These are phyloP conservation scores for Ichneumoninae sp. DNA, from an alignment of 2,888 invertebrate species.

Conservation along the genomic window DNA sequence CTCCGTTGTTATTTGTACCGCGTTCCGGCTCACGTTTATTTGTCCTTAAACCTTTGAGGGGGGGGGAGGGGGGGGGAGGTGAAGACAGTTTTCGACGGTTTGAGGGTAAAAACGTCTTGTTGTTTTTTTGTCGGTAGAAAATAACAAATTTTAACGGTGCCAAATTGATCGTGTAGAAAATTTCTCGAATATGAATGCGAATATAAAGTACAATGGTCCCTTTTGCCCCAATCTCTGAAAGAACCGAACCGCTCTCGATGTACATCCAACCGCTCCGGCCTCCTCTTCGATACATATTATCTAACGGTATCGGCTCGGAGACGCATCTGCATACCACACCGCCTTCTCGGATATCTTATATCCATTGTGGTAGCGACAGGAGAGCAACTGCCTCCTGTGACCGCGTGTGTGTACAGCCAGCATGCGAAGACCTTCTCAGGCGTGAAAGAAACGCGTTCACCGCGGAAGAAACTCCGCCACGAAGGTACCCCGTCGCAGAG, in stretches of 20 bases:
- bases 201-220: too few species aligned
- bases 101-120: too few species aligned
- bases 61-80: too few species aligned
- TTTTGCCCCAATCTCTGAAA: too few species aligned
- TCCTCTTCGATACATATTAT: constrained; percentile 57
- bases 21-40: constrained; percentile 29
- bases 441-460: constrained; percentile 67
- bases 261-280: background rate
- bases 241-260: background rate
- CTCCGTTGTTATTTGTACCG: background rate
- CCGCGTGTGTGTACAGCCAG: constrained; percentile 37
- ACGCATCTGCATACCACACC: constrained; percentile 59
- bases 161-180: too few species aligned
- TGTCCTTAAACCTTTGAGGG: background rate
- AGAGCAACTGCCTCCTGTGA: constrained; percentile 47
- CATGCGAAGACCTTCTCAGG: constrained; percentile 58
- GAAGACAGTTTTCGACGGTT: too few species aligned
- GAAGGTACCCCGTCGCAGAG: background rate
- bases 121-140: too few species aligned
- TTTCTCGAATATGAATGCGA: too few species aligned
- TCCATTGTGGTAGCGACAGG: constrained; percentile 58
- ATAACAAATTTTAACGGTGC: too few species aligned
- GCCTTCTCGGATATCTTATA: constrained; percentile 59
- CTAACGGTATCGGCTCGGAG: constrained; percentile 63
- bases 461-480: constrained; percentile 54